Evolutionary conservation across 2,797 vertebrate species (phyloP), one percentile per base, ranked within the genome.

Genomic region (Sarcoramphus papa): DNA sequence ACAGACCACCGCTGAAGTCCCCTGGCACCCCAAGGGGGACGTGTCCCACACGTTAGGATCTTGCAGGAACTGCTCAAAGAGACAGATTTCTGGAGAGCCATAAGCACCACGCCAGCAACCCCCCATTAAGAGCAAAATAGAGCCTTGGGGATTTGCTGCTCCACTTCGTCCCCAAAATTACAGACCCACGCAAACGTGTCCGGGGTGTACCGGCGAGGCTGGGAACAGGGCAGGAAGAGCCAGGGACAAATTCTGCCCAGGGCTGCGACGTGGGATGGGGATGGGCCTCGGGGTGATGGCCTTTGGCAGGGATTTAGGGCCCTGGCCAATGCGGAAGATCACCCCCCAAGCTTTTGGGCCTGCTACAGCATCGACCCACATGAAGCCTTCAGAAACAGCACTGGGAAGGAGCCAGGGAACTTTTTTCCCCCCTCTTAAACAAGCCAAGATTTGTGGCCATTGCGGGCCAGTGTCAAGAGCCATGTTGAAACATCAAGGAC

Each of bases 101-200:
- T 14, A 35, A 78, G 31, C 57, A 80, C 22, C 57, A 43, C 0
- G 1, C 28, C 64, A 91, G 84, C 78, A 95, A 73, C 11, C 16
- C 23, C 18, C 53, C 72, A 87, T 77, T 74, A 77, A 20, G 19
- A 80, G 37, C 57, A 70, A 91, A 93, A 85, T 1, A 92, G 33
- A 95, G 43, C 72, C 74, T 87, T 79, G n/a, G 78, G n/a, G 40
- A 88, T 91, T 73, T 94, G 91, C 82, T 95, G 72, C 56, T 91
- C 53, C 82, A 77, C 88, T 93, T 92, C 84, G 60, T 73, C 45
- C 63, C 64, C 53, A 74, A 83, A 92, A 95, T 92, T 90, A 96
- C 67, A 95, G 92, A 60, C 40, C 35, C n/a, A 63, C 0, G 3
- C 51, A 72, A 79, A 88, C 22, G 14, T 10, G 56, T 59, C 79